Evolutionary conservation across 2,888 invertebrate species (phyloP), one percentile per base, ranked within the genome.

Genomic region (Sisyra terminalis): DNA sequence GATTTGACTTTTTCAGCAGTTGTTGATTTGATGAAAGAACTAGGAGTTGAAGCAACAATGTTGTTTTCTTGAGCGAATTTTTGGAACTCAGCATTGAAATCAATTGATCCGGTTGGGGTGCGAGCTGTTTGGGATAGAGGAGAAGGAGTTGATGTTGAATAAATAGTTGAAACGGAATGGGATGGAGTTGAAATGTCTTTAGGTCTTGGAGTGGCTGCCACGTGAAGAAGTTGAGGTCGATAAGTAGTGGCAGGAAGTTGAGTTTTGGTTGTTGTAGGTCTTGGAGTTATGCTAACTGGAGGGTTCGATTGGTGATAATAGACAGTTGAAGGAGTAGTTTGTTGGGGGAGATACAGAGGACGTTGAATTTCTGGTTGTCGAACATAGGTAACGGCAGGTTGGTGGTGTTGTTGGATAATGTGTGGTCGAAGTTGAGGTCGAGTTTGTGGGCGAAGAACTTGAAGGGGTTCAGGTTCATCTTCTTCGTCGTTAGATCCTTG

Each of bases 1-100:
- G 62, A 52, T 50, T 65, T 67, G 1, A 65, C 56, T 3, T 53
- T 48, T 11, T 63, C 57, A 5, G 24, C 24, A 43, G 55, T 58
- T 50, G 47, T 45, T 31, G 47, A 46, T 15, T 47, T 34, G n/a
- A 59, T 53, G n/a, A 60, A 55, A 4, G 62, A 57, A 36, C 47
- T 50, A 42, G 65, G 72, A 43, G 72, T 71, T 45, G 68, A 70
- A 48, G 69, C 66, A 48, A 61, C 69, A 46, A 65, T 58, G 53
- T 72, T 73, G 56, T 75, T 75, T 37, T 78, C 76, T 29, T 74
- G 67, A 55, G 78, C 75, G 70, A 78, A 78, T 53, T 73, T 76
- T 46, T 80, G 79, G 53, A 83, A 78, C 60, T 83, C 82, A 30
- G 77, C 76, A 45, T 79, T 81, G 48, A 82, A 82, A 58, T 82